phyloP scores from a whole-genome alignment of 23 tunicate genomes.

The Clavelina lepadiformis region DNA sequence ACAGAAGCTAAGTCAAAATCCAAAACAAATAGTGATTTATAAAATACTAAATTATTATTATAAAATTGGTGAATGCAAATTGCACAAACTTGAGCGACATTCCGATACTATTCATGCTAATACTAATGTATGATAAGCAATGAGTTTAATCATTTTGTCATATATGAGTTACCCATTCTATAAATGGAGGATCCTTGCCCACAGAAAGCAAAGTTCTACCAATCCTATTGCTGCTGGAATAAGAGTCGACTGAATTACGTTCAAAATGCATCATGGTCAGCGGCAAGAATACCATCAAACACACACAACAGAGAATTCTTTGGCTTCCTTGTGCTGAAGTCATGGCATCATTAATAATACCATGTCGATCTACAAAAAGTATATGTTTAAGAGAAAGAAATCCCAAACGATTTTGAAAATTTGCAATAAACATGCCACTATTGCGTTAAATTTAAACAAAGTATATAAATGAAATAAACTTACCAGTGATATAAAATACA shows the following conservation, averaged over 20 bases:
- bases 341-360: slow-evolving; percentile 29
- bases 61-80: no score
- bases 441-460: not conserved
- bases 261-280: not conserved
- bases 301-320: slow-evolving; percentile 45
- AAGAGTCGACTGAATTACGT: not conserved
- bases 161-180: slow-evolving; percentile 34
- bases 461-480: not conserved
- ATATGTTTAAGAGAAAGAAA: not conserved
- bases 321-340: slow-evolving; percentile 12
- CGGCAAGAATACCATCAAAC: slow-evolving; percentile 37
- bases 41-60: no score
- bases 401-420: not conserved
- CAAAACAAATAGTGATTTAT: no score
- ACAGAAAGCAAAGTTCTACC: slow-evolving; percentile 44
- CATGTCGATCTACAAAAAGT: slow-evolving; percentile 25
- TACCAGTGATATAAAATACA: not conserved
- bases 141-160: no score
- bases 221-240: slow-evolving; percentile 5
- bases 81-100: no score
- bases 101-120: no score
- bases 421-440: no score
- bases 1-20: no score
- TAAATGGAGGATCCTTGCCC: slow-evolving; percentile 21
- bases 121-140: no score